A percentile compares a stretch with the other conserved stretches of the same genome.
Conservation (phyloP, 2,888 invertebrate species). For the Vesta saturnalis region DNA sequence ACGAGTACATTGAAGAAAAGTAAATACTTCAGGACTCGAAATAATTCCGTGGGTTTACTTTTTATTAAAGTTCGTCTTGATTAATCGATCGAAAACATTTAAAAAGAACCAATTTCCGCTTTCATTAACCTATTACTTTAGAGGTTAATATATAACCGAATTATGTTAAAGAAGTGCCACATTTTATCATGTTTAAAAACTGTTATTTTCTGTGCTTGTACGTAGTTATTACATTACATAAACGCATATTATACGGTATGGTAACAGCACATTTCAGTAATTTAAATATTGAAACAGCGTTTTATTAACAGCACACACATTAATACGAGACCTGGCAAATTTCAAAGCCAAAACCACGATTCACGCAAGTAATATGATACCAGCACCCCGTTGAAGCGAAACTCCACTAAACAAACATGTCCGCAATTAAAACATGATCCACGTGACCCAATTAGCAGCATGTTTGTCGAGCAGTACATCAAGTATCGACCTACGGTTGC, state of each 20-base stretch:
- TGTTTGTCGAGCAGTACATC: slow-evolving; percentile 49
- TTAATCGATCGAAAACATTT: neutral
- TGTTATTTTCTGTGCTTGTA: neutral
- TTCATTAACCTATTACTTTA: neutral
- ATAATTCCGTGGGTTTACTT: neutral
- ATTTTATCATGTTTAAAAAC: neutral
- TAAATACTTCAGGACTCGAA: neutral
- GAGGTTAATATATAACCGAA: neutral
- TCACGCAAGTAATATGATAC: slow-evolving; percentile 43
- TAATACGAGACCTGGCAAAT: neutral
- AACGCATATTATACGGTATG: neutral
- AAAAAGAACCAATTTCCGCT: neutral
- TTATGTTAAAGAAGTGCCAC: neutral
- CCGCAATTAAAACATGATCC: slow-evolving; percentile 58
- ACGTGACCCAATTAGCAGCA: slow-evolving; percentile 58
- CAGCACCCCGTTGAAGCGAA: slow-evolving; percentile 41
- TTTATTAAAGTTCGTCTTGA: neutral
- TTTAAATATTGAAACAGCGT: neutral
- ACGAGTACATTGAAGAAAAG: neutral
- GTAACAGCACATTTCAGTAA: neutral
- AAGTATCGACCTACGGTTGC: slow-evolving; percentile 27
- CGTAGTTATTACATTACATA: neutral
- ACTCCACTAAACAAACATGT: slow-evolving; percentile 54
- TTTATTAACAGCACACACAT: neutral
- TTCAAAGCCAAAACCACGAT: slow-evolving; percentile 28